Percentiles rank a stretch among this genome's conserved stretches.
phyloP scores from a whole-genome alignment of 2,888 invertebrate genomes.

The Yponomeuta cagnagella region DNA sequence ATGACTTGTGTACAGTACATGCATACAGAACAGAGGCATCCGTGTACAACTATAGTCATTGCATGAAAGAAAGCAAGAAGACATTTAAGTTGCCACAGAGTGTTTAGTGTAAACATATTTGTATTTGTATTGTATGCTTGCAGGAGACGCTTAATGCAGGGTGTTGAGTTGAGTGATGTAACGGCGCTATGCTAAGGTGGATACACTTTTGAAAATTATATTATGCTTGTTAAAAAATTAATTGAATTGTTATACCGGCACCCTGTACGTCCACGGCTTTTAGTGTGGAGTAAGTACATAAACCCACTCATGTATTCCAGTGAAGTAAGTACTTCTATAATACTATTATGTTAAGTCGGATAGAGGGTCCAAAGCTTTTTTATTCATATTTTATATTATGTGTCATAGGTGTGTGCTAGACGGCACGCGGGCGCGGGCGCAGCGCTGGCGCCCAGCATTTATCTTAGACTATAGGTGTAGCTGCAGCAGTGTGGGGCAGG shows the following conservation, averaged over 20 bases:
- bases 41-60: no score
- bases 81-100: no score
- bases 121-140: no score
- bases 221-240: background rate
- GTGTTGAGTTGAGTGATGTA: background rate
- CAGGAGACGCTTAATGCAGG: background rate
- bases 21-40: no score
- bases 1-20: no score
- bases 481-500: constrained; percentile 17
- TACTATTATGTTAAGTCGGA: background rate
- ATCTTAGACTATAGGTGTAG: constrained; percentile 19
- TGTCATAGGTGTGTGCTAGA: constrained; percentile 1
- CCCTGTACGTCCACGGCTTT: background rate
- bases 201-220: background rate
- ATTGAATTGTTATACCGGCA: background rate
- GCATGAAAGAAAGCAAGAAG: no score
- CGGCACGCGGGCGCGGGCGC: constrained; percentile 8
- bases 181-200: background rate
- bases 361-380: constrained; percentile 12
- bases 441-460: constrained; percentile 22
- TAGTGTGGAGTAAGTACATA: background rate
- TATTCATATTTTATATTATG: background rate
- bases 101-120: no score
- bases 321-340: background rate
- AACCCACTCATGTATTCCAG: background rate